These are phyloP conservation scores for Ochropleura leucogaster DNA, from an alignment of 2,888 invertebrate species.

Conservation along the genomic window DNA sequence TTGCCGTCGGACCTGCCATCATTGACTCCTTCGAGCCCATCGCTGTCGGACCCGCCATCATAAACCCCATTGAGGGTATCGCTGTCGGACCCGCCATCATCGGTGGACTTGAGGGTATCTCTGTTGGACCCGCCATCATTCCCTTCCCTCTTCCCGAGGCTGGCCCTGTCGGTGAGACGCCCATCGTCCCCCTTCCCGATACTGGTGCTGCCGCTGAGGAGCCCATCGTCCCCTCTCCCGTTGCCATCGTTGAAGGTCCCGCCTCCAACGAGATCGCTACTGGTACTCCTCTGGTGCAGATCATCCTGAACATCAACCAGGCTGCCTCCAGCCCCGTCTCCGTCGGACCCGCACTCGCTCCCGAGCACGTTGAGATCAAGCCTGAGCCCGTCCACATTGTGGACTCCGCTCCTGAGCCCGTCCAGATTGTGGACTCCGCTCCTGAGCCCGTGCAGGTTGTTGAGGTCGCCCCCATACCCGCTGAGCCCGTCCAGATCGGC, in stretches of 20 bases:
- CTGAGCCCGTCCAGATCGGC: slow-evolving; percentile 36
- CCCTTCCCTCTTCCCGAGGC: slow-evolving; percentile 54
- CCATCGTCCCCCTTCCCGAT: slow-evolving; percentile 51
- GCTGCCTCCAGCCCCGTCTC: slow-evolving; percentile 31
- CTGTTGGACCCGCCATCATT: slow-evolving; percentile 58
- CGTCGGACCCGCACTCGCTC: slow-evolving; percentile 66
- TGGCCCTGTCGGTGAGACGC: slow-evolving; percentile 14
- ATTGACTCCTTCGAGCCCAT: slow-evolving; percentile 71
- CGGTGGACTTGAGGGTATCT: slow-evolving; percentile 44
- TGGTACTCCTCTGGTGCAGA: slow-evolving; percentile 66
- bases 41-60: slow-evolving; percentile 66
- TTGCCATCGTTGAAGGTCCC: slow-evolving; percentile 18
- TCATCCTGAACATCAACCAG: slow-evolving; percentile 70
- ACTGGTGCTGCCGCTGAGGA: slow-evolving; percentile 20
- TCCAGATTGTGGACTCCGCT: slow-evolving; percentile 11
- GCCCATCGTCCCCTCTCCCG: slow-evolving; percentile 37
- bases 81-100: slow-evolving; percentile 58
- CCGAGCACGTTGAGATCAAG: slow-evolving; percentile 40
- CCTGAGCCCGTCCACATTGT: slow-evolving; percentile 45
- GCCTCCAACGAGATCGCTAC: slow-evolving; percentile 15
- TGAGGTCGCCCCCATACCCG: slow-evolving; percentile 64
- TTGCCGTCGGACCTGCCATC: slow-evolving; percentile 38
- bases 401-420: slow-evolving; percentile 45
- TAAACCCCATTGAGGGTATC: slow-evolving; percentile 33
- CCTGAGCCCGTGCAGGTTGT: slow-evolving; percentile 36